Base-by-base conservation (phyloP, 2,888 invertebrate species). In the Cantharis flavilabris region DNA sequence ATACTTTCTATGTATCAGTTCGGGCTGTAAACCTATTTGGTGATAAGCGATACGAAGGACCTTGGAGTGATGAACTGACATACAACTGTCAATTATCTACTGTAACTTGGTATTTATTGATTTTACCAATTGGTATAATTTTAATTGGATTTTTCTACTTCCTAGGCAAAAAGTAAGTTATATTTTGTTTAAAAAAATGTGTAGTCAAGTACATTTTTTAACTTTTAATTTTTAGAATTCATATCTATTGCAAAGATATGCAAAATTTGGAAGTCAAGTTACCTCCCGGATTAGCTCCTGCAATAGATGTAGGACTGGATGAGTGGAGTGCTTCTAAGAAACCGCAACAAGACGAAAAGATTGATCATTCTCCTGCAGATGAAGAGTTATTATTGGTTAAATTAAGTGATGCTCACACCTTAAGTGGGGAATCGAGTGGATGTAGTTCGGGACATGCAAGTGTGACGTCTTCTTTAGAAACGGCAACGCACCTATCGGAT, bases 211-310 rank as follows among this genome's bases (percentile, higher is more conserved):
- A 30, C 4, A 10, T 30, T 30, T 10, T 30, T 11, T 30, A 67
- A 14, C n/a, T 49, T 49, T 62, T 18, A 23, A 13, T 20, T 74
- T 16, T 70, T 70, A 75, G 77, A 69, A 74, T 78, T 67, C 77
- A 73, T 70, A 76, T 74, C 30, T 77, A 70, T 70, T 80, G 70
- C 70, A 73, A 73, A 63, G 79, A 79, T 26, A 94, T 94, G 92
- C 90, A 91, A 83, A 91, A 93, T 82, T 92, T 94, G 23, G 92
- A 92, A 84, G 91, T 93, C 13, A 92, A 92, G 82, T 86, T 94
- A 79, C 94, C 94, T 20, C 91, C 91, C 70, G 94, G 94, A 3
- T 86, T 94, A 76, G 91, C 88, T 16, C 83, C 84, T 7, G 79
- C 80, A 23, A 80, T 80, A 33, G 82, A 84, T 28, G 80, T 81